Evolutionary conservation across 1,140 invertebrate species (phyloP), one percentile per base, ranked within the genome.

Genomic region (Leptopilina clavipes): DNA sequence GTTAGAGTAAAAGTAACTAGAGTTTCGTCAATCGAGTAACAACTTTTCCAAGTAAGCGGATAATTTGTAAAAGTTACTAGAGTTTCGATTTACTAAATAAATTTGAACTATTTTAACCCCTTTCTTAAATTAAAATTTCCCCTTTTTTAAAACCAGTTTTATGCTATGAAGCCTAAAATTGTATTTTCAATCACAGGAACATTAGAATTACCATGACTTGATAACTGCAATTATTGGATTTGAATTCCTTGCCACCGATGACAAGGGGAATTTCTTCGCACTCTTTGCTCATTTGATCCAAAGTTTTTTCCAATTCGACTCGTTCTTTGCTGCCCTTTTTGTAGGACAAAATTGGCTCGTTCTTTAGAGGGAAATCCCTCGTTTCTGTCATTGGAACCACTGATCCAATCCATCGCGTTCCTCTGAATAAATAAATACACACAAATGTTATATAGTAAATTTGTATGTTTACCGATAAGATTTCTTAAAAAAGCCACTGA

Each of bases 211-310:
- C 94, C 92, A 93, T 93, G 70, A 93, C 92, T 93, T 97, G 96
- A 89, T 96, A 94, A 79, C 92, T 92, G 25, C 95, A 93, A 81
- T 94, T 90, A 45, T 95, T 92, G 1, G 96, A 96, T 76, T 93
- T 93, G 81, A 96, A 95, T 89, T 96, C 95, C 89, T 98, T 93
- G 78, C 95, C 94, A 11, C 97, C 97, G 87, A 99, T 98, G 19
- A 99, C 93, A 84, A 99, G 95, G 0, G 98, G 98, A 70, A 99
- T 93, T 79, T 99, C 97, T 85, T 95, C 93, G 45, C 93, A 93
- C 52, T 92, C 92, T 19, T 87, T 89, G 25, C 93, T 91, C 83
- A 93, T 93, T 72, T 93, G 89, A 78, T 95, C 91, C 3, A 99
- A 88, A 59, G 94, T 94, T 71, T 93, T 91, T 82, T 95, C 93